These are phyloP conservation scores for Diachrysia chrysitis DNA, from an alignment of 2,888 invertebrate genomes.

Conservation along the genomic window DNA sequence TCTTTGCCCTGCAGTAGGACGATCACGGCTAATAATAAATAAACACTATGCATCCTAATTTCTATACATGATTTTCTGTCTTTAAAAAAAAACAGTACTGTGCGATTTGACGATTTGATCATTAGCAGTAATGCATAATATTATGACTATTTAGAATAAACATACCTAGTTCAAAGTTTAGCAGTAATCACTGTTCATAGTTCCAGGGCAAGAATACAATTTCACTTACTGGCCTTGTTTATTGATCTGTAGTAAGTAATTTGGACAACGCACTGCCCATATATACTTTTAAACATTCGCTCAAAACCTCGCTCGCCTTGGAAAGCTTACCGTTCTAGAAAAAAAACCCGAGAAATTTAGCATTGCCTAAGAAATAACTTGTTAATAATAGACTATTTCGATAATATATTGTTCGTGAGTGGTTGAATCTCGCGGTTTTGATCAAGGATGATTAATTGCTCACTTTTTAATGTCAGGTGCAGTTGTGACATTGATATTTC, in stretches of 20 bases:
- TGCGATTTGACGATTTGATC: no score
- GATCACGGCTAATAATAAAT: no score
- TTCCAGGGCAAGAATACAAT: slow-evolving; percentile 31
- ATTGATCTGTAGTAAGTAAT: slow-evolving; percentile 31
- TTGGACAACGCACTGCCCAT: slow-evolving; percentile 28
- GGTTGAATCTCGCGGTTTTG: slow-evolving; percentile 17
- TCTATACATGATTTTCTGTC: no score
- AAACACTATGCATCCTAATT: no score
- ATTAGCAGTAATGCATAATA: no score
- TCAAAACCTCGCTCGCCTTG: slow-evolving; percentile 53
- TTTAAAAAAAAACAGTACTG: no score
- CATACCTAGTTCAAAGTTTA: no score
- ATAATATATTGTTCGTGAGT: slow-evolving; percentile 41
- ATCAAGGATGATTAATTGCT: slow-evolving; percentile 49
- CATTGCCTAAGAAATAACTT: slow-evolving; percentile 44
- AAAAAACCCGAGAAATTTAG: slow-evolving; percentile 33
- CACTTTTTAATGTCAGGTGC: slow-evolving; percentile 44
- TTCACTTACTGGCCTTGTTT: slow-evolving; percentile 44
- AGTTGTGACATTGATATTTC: slow-evolving; percentile 32
- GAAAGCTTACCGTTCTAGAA: slow-evolving; percentile 43
- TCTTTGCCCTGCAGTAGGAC: no score
- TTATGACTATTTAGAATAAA: no score
- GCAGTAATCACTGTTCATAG: slow-evolving; percentile 19
- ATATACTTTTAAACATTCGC: slow-evolving; percentile 44
- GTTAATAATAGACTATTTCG: slow-evolving; percentile 21